phyloP scores from a whole-genome alignment of 2,113 vertebrate genomes.

The Rynchops niger region DNA sequence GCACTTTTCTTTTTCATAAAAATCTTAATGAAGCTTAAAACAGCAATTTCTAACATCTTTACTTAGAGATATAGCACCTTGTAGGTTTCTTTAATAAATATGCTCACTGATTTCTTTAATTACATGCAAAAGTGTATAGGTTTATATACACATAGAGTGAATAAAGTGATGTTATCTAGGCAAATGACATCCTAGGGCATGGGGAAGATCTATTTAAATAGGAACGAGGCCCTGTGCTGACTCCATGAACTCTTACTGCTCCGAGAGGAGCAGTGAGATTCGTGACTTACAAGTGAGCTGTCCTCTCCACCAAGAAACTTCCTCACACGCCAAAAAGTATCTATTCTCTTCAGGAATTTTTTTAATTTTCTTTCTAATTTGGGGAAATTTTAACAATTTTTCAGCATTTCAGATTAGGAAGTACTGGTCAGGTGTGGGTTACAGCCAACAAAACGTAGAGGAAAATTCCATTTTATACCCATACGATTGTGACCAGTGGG shows the following conservation, averaged over 20 bases:
- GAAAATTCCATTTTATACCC: not conserved
- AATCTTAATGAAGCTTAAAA: conserved; percentile 47
- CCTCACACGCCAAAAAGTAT: not conserved
- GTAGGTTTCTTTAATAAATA: not conserved
- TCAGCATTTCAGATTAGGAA: not conserved
- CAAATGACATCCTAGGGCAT: not conserved
- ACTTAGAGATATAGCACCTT: not conserved
- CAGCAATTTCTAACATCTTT: conserved; percentile 6
- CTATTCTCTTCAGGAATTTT: not conserved
- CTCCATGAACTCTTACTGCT: not conserved
- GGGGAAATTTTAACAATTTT: not conserved
- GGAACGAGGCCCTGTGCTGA: not conserved
- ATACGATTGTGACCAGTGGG: not conserved
- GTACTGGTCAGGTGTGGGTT: not conserved
- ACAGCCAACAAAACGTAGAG: not conserved
- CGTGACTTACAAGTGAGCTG: not conserved
- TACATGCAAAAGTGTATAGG: not conserved
- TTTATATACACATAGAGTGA: not conserved
- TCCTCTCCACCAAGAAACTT: not conserved
- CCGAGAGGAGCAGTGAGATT: not conserved
- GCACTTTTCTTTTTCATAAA: conserved; percentile 27
- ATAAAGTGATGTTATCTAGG: not conserved
- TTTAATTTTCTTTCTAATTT: not conserved
- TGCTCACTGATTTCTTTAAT: not conserved
- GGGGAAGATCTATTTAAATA: not conserved